phyloP scores from a whole-genome alignment of 2,888 invertebrate species.

The Malachius bipustulatus region DNA sequence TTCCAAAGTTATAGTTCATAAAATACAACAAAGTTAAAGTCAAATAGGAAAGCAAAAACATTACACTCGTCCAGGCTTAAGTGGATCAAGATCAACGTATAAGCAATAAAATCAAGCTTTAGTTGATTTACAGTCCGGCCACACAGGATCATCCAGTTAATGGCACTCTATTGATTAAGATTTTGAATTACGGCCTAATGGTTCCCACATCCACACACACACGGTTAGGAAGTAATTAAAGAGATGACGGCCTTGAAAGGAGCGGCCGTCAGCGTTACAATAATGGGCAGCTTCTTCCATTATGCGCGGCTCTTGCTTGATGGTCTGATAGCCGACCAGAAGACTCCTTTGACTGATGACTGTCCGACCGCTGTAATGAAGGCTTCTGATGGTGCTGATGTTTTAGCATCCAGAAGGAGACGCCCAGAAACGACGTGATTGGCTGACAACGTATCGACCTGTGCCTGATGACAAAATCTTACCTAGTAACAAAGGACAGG shows the following conservation, averaged over 20 bases:
- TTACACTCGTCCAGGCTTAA: no score
- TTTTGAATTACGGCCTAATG: constrained; percentile 12
- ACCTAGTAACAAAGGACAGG: neutral
- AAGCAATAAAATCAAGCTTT: no score
- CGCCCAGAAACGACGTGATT: constrained; percentile 26
- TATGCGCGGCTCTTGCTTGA: constrained; percentile 6
- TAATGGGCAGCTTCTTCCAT: constrained; percentile 7
- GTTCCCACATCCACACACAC: constrained; percentile 8
- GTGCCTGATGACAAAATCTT: constrained; percentile 10
- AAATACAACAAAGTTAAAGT: no score
- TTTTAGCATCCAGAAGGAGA: constrained; percentile 14
- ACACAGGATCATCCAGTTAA: constrained; percentile 11
- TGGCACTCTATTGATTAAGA: constrained; percentile 13
- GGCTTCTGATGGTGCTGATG: constrained; percentile 16
- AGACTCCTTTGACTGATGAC: constrained; percentile 9
- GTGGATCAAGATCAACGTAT: no score
- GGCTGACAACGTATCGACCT: constrained; percentile 25
- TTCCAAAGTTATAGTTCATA: no score
- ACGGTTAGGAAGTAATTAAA: constrained; percentile 25
- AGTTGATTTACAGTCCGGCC: constrained; percentile 8
- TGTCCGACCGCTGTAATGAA: constrained; percentile 23
- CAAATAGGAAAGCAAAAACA: no score
- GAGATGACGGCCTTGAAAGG: constrained; percentile 18
- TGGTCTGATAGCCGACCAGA: constrained; percentile 5
- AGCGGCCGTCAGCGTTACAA: no score